These are phyloP conservation scores for Anguilla rostrata DNA, from an alignment of 2,113 vertebrate genomes.

Conservation along the genomic window DNA sequence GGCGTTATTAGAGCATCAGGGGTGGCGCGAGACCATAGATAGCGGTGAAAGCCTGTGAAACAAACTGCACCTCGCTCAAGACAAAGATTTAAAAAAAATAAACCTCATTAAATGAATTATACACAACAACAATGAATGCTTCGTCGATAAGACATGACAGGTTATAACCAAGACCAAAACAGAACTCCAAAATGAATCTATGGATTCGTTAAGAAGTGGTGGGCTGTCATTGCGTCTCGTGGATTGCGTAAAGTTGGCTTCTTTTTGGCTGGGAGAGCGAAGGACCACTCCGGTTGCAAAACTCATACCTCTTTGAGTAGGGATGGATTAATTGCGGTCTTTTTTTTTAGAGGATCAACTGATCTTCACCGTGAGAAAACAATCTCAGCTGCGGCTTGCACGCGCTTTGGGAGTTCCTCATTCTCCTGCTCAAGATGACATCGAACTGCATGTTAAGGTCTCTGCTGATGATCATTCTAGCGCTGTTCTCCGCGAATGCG, in stretches of 20 bases:
- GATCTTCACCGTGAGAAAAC: slow-evolving; percentile 2
- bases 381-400: neutral
- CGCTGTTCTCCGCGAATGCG: slow-evolving; percentile 76
- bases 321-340: slow-evolving; percentile 1
- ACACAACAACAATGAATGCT: neutral
- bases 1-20: neutral
- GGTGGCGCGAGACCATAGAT: neutral
- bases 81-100: neutral
- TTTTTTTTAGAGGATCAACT: slow-evolving; percentile 4
- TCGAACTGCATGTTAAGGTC: slow-evolving; percentile 73
- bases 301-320: neutral
- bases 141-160: neutral
- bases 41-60: neutral
- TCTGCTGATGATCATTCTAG: slow-evolving; percentile 75
- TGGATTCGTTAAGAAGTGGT: neutral
- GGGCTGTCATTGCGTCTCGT: slow-evolving; percentile 5
- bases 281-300: slow-evolving; percentile 5
- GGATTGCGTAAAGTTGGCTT: neutral
- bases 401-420: neutral
- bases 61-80: neutral
- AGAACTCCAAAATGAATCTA: neutral
- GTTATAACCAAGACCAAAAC: neutral
- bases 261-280: neutral
- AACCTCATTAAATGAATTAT: neutral
- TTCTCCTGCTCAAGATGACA: slow-evolving; percentile 60